Base-by-base conservation (phyloP, 2,113 vertebrate species). In the Corynorhinus townsendii region DNA sequence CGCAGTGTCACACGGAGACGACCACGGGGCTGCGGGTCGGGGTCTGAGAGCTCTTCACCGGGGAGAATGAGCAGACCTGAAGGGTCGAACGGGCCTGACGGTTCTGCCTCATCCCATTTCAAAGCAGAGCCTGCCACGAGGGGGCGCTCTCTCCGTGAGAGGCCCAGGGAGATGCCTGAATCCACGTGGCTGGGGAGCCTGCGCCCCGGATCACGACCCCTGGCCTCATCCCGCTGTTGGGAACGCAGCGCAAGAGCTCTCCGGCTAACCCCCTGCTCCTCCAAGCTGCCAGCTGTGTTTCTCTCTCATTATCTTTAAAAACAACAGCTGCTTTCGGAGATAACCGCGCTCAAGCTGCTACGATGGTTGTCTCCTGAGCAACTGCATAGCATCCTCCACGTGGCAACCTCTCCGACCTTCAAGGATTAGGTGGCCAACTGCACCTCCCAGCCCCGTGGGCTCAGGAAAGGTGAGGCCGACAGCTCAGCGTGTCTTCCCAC, bases 231-330 rank as follows among this genome's bases (percentile, higher is more conserved):
- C 12, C 43, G 35, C 45, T 52, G 81, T 80, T 95, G 81, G 87
- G 68, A 62, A 93, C 24, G 47, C n/a, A 69, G 33, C 45, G 30
- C 88, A 77, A 93, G 47, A 81, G 79, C 52, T 84, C 49, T 86
- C 64, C 66, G 47, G 45, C 45, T n/a, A 59, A 93, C n/a, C 64
- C 43, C 35, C 81, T 45, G 90, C 83, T 92, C 30, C 79, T 87
- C 33, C 81, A 52, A 95, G 83, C 15, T 90, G 59, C 43, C 68
- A 96, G 77, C 89, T 95, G 69, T 91, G 84, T 88, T 96, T 88
- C 66, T 81, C 76, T 90, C 96, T 93, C 81, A 92, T 96, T 92
- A 73, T 90, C 95, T 94, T 97, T 95, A 45, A 96, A 96, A 96
- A 93, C 92, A 92, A 90, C 54, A 95, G 68, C 56, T 93, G 82